A percentile compares a stretch with the other conserved stretches of the same genome.
Conservation (phyloP, 2,888 invertebrate species). For the Drosophila atripex region DNA sequence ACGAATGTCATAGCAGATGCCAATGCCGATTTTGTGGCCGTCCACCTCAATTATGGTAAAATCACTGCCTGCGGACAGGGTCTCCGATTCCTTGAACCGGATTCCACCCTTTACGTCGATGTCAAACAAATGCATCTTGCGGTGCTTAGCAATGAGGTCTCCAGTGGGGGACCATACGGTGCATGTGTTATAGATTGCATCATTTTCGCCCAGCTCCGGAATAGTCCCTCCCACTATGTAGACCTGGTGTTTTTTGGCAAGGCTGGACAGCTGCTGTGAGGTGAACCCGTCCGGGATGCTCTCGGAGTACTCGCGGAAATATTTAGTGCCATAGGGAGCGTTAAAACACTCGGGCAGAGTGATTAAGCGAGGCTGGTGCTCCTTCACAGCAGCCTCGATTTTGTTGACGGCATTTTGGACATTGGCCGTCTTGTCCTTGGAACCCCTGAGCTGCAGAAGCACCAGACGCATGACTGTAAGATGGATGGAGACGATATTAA, state of each 20-base stretch:
- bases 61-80: constrained; percentile 89
- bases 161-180: constrained; percentile 93
- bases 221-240: constrained; percentile 95
- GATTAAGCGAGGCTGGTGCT: constrained; percentile 87
- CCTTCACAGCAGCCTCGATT: constrained; percentile 86
- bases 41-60: constrained; percentile 90
- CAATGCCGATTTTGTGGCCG: constrained; percentile 91
- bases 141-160: constrained; percentile 90
- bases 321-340: constrained; percentile 95
- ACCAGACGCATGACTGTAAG: constrained; percentile 85
- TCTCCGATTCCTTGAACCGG: constrained; percentile 96
- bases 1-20: constrained; percentile 97
- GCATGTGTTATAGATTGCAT: constrained; percentile 92
- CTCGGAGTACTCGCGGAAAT: constrained; percentile 94
- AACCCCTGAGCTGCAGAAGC: constrained; percentile 92
- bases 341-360: constrained; percentile 96
- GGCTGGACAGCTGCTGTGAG: constrained; percentile 87
- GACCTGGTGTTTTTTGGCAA: constrained; percentile 90
- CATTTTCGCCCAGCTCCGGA: constrained; percentile 89
- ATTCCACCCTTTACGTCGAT: constrained; percentile 97
- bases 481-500: not conserved
- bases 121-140: constrained; percentile 98
- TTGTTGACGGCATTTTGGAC: constrained; percentile 88
- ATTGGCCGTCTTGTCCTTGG: constrained; percentile 90
- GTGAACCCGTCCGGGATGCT: constrained; percentile 91